These are phyloP conservation scores for Stomatorhinus ivindoensis DNA, from an alignment of 2,113 vertebrate species.

Conservation along the genomic window DNA sequence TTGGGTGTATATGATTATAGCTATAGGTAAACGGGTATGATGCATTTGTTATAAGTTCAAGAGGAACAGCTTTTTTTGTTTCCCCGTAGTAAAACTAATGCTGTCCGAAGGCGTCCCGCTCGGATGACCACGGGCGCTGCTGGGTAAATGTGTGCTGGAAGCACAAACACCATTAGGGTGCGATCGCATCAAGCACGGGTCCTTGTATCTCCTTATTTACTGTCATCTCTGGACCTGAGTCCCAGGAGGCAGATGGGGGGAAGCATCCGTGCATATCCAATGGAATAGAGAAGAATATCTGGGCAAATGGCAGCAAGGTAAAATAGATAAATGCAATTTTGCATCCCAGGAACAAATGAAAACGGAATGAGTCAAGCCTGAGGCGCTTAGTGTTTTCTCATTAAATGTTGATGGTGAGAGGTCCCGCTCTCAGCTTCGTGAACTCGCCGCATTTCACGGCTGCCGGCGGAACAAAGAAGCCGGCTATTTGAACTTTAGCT, in stretches of 20 bases:
- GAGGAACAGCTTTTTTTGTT: neutral
- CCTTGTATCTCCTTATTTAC: slow-evolving; percentile 10
- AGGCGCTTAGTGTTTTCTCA: neutral
- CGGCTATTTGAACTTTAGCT: neutral
- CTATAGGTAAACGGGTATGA: neutral
- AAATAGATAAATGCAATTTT: slow-evolving; percentile 9
- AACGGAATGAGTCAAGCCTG: neutral
- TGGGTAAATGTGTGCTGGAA: neutral
- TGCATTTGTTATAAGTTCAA: neutral
- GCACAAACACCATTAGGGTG: neutral
- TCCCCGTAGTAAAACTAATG: neutral
- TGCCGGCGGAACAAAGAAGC: neutral
- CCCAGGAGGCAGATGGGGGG: neutral
- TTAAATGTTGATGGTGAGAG: slow-evolving; percentile 9
- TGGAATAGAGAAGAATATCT: neutral
- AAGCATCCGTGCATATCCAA: neutral
- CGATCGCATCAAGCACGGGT: neutral
- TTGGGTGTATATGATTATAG: neutral
- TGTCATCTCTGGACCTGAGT: neutral
- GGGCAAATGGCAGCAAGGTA: neutral
- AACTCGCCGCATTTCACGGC: neutral
- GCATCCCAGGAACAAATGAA: neutral
- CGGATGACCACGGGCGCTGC: neutral
- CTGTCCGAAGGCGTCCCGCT: neutral
- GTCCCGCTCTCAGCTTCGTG: neutral